Base-by-base conservation (phyloP, 2,113 vertebrate genomes). In the Anseranas semipalmata region DNA sequence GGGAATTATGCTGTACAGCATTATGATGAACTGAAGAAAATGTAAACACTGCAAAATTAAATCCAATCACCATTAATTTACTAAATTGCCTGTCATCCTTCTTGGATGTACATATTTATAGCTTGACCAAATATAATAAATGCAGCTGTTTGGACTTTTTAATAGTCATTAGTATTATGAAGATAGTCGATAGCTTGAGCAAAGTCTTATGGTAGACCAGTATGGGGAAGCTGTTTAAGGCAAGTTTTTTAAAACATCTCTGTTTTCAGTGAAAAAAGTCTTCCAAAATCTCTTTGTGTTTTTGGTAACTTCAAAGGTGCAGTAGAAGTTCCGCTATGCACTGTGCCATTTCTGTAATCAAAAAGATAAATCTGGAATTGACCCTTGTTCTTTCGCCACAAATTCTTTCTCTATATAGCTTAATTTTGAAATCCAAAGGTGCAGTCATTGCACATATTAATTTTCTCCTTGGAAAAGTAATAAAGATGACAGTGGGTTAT, bases 401-500 rank as follows among this genome's bases (percentile, higher is more conserved):
- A 45, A 66, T 48, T 67, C 3, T 94, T 96, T 76, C 74, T 83
- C 39, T 72, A 21, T 83, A 1, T 89, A 67, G 48, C 33, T 84
- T 93, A 41, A 59, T 89, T 96, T 90, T 93, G 95, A 95, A 96
- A 68, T 59, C 56, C 12, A 65, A 92, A 94, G 80, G 55, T 84
- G 32, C 56, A 94, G 92, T 71, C 55, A 37, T 93, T 68, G 43
- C 30, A 94, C 59, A 82, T 73, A 88, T 7, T 6, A 91, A 87
- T 95, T 87, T 97, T 87, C 79, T 90, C 88, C 70, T 85, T 85
- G 71, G 68, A 96, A 98, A 89, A 95, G 48, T 71, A 86, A 68
- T 37, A 96, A 93, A 91, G 35, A 62, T 56, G 35, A 95, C 92
- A 84, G 86, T 58, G 19, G 15, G 10, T 10, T 63, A 48, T 58